Percentiles rank a stretch among this genome's conserved stretches.
Evolutionary conservation across 2,113 vertebrate species (phyloP).

Genomic region (Oncorhynchus mykiss): DNA sequence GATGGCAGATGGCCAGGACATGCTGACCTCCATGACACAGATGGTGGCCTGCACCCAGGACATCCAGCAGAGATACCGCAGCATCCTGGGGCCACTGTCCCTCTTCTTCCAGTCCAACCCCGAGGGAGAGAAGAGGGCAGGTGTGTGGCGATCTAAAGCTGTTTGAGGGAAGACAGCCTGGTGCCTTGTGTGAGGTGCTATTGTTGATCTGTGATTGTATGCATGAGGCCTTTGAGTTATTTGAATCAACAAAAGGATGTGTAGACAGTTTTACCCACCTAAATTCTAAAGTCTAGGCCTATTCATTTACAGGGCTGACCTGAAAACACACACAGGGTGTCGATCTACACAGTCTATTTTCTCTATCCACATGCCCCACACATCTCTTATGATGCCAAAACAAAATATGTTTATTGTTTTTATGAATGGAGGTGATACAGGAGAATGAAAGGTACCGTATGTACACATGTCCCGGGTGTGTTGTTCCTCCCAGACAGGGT

Average conservation of each 20-base stretch:
- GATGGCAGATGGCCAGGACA: not conserved
- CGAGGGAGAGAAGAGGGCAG: not conserved
- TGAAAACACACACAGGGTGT: no score
- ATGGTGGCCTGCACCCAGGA: not conserved
- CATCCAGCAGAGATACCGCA: not conserved
- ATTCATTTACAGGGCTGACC: no score
- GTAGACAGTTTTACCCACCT: no score
- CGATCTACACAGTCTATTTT: no score
- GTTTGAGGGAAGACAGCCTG: no score
- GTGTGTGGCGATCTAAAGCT: not conserved
- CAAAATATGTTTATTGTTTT: not conserved
- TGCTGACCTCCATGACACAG: not conserved
- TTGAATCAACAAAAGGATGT: no score
- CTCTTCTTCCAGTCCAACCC: slow-evolving; percentile 1
- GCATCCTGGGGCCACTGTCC: slow-evolving; percentile 8
- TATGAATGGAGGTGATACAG: not conserved
- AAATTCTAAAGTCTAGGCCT: no score
- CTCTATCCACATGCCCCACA: not conserved
- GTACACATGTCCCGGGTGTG: not conserved
- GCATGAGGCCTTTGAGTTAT: not conserved
- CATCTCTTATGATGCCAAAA: no score
- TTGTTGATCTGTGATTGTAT: not conserved
- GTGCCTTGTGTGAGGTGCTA: not conserved
- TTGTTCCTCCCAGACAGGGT: slow-evolving; percentile 22
- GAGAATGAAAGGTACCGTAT: not conserved